Evolutionary conservation across 2,113 vertebrate species (phyloP).

Genomic region (Eretmochelys imbricata): DNA sequence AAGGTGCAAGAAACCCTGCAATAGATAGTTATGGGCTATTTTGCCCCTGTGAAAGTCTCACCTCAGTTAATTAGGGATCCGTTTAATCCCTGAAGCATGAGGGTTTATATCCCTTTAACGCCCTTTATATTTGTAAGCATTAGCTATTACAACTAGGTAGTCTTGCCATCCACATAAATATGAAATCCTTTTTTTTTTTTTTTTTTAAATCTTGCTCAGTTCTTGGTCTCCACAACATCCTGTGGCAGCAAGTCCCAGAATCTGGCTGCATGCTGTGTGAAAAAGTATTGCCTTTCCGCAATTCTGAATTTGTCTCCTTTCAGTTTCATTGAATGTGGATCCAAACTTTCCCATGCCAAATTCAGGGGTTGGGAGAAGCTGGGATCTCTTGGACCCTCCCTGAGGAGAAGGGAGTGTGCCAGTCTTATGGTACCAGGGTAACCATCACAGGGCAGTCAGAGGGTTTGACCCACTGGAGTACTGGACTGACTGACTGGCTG

Average conservation of each 20-base stretch:
- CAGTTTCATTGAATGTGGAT: background rate
- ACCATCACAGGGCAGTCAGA: background rate
- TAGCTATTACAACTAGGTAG: background rate
- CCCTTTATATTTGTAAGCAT: background rate
- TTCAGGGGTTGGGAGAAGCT: background rate
- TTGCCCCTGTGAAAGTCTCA: background rate
- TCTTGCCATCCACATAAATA: background rate
- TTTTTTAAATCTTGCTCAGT: background rate
- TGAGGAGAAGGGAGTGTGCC: background rate
- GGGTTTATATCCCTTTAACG: background rate
- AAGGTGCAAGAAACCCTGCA: background rate
- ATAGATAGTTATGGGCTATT: background rate
- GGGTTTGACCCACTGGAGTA: fast-evolving
- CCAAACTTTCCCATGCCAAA: background rate
- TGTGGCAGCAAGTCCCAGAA: no score
- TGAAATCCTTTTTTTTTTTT: background rate
- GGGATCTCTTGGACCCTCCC: background rate
- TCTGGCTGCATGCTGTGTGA: background rate
- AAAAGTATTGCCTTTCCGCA: background rate
- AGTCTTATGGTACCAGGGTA: background rate
- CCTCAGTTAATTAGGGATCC: background rate
- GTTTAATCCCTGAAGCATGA: background rate
- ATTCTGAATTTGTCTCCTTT: background rate
- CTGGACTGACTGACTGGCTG: background rate
- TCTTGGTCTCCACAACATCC: background rate